These are phyloP conservation scores for Mandrillus leucophaeus DNA, from an alignment of 2,113 vertebrate species.

Conservation along the genomic window DNA sequence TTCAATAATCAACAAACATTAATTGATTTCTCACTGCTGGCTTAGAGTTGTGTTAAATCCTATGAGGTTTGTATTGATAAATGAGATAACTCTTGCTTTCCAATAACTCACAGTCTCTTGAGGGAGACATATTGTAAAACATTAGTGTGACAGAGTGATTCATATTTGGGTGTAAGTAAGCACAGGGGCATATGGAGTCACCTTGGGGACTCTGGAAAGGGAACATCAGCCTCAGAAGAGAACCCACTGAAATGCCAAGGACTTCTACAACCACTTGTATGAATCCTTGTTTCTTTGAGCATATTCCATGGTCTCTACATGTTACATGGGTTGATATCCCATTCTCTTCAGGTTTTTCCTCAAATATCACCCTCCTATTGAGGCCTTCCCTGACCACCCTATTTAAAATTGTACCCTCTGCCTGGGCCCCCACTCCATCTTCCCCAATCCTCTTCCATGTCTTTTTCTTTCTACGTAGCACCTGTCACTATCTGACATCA, in stretches of 20 bases:
- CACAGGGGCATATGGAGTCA: neutral
- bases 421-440: neutral
- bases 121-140: neutral
- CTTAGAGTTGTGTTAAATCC: conserved; percentile 14
- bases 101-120: neutral
- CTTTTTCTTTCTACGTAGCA: neutral
- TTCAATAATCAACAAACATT: conserved; percentile 27
- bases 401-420: neutral
- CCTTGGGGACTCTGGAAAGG: neutral
- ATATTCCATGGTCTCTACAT: neutral
- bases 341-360: neutral
- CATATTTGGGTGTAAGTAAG: neutral
- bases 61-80: conserved; percentile 17
- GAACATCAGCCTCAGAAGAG: neutral
- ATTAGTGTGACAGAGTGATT: neutral
- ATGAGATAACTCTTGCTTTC: neutral
- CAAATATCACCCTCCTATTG: neutral
- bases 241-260: neutral
- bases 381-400: neutral
- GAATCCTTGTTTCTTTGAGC: neutral
- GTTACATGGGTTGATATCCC: neutral
- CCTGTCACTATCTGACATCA: neutral
- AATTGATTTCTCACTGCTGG: conserved; percentile 41
- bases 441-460: neutral
- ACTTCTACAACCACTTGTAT: neutral